phyloP scores from a whole-genome alignment of 1,140 invertebrate genomes.

The Drosophila ercepeae region DNA sequence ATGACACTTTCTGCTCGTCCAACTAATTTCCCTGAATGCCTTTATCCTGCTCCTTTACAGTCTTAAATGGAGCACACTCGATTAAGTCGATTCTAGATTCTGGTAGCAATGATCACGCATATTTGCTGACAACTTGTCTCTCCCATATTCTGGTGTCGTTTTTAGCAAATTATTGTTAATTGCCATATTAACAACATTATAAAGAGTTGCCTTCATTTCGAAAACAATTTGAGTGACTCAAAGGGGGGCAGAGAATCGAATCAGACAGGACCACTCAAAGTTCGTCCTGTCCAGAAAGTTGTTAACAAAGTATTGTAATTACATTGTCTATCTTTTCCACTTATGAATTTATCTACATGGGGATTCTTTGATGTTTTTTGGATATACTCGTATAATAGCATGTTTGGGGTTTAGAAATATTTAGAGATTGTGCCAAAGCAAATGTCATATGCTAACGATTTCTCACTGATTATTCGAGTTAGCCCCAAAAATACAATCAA shows the following conservation, averaged over 20 bases:
- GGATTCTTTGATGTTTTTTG: no score
- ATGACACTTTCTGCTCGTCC: slow-evolving; percentile 5
- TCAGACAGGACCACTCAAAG: slow-evolving; percentile 5
- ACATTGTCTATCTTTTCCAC: no score
- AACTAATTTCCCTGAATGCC: slow-evolving; percentile 15
- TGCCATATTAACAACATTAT: slow-evolving; percentile 36
- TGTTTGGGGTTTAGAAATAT: neutral
- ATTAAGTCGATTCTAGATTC: slow-evolving; percentile 1
- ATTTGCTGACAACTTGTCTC: neutral
- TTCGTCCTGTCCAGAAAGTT: neutral
- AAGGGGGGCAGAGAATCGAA: slow-evolving; percentile 5
- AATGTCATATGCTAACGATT: slow-evolving; percentile 1
- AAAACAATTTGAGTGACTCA: no score
- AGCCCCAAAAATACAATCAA: slow-evolving; percentile 3
- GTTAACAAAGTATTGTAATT: neutral
- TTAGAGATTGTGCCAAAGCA: neutral
- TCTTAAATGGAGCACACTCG: neutral
- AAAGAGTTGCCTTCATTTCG: slow-evolving; percentile 28
- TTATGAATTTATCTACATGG: no score
- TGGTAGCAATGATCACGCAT: neutral
- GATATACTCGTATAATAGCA: no score
- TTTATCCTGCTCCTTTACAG: neutral
- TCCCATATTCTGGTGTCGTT: slow-evolving; percentile 30
- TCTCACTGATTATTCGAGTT: slow-evolving; percentile 1
- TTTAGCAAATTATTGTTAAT: slow-evolving; percentile 54